phyloP scores from a whole-genome alignment of 1,140 invertebrate species.

The Medauroidea extradentata region DNA sequence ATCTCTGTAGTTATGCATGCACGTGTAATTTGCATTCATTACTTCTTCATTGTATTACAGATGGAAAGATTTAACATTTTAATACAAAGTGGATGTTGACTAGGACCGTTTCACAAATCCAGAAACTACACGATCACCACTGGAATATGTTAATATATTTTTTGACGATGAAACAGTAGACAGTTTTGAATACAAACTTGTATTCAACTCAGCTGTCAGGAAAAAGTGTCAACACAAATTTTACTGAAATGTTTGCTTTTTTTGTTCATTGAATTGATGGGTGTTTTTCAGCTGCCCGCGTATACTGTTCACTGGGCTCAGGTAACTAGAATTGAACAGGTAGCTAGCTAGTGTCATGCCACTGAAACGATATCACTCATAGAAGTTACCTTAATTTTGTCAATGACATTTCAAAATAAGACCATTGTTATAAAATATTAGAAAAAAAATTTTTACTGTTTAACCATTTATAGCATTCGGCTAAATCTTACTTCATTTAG shows the following conservation, averaged over 20 bases:
- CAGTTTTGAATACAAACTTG: background rate
- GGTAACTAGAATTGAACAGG: conserved; percentile 17
- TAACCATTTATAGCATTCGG: too few relatives aligned
- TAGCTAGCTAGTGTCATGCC: conserved; percentile 24
- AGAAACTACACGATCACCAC: background rate
- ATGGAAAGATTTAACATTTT: too few relatives aligned
- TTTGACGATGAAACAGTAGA: conserved; percentile 13
- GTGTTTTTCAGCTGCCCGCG: conserved; percentile 19
- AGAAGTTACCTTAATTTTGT: conserved; percentile 21
- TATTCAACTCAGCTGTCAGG: conserved; percentile 19
- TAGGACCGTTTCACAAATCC: too few relatives aligned
- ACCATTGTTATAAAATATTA: conserved; percentile 32
- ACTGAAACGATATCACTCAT: conserved; percentile 20
- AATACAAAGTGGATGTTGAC: too few relatives aligned
- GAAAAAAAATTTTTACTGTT: conserved; percentile 27
- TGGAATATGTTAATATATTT: conserved; percentile 16
- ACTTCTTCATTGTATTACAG: too few relatives aligned
- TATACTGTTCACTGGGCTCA: conserved; percentile 28
- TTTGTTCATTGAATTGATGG: conserved; percentile 21
- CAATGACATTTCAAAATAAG: conserved; percentile 38
- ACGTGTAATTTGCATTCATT: too few relatives aligned
- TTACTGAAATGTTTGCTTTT: conserved; percentile 25
- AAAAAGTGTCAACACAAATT: conserved; percentile 13
- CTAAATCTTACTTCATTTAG: too few relatives aligned
- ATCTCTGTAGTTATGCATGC: too few relatives aligned